These are phyloP conservation scores for Drosophila nr. perissopoda DNA, from an alignment of 2,888 invertebrate genomes.

Conservation along the genomic window DNA sequence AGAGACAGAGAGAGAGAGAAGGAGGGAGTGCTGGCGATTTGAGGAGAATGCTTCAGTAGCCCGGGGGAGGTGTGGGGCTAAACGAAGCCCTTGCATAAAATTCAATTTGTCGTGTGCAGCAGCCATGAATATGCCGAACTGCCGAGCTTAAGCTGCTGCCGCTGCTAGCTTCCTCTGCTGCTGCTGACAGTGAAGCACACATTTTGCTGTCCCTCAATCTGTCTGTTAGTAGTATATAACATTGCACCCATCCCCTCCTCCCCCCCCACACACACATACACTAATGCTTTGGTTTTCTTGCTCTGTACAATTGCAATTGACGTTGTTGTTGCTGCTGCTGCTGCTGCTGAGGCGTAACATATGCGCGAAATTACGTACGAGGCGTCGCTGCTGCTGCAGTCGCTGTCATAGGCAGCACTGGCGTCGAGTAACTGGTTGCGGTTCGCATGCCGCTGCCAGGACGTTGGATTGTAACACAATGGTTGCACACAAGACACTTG, in stretches of 20 bases:
- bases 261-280: neutral
- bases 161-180: conserved; percentile 18
- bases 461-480: conserved; percentile 62
- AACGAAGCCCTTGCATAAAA: conserved; percentile 75
- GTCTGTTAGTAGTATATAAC: conserved; percentile 39
- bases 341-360: conserved; percentile 65
- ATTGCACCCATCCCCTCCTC: neutral
- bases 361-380: conserved; percentile 80
- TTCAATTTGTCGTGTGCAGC: conserved; percentile 81
- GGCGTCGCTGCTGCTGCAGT: conserved; percentile 28
- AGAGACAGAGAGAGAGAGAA: conserved; percentile 7
- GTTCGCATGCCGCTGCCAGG: conserved; percentile 24
- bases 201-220: conserved; percentile 55
- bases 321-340: conserved; percentile 24
- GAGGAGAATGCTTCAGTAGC: conserved; percentile 41
- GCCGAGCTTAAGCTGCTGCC: conserved; percentile 55
- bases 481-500: conserved; percentile 51
- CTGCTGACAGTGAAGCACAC: conserved; percentile 53
- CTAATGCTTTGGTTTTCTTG: conserved; percentile 4
- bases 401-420: conserved; percentile 50
- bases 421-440: conserved; percentile 22
- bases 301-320: conserved; percentile 40
- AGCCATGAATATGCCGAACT: conserved; percentile 80
- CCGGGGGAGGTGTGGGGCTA: neutral
- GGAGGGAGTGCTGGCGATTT: conserved; percentile 16